Conservation (phyloP, 2,888 invertebrate genomes). For the Spodoptera littoralis region DNA sequence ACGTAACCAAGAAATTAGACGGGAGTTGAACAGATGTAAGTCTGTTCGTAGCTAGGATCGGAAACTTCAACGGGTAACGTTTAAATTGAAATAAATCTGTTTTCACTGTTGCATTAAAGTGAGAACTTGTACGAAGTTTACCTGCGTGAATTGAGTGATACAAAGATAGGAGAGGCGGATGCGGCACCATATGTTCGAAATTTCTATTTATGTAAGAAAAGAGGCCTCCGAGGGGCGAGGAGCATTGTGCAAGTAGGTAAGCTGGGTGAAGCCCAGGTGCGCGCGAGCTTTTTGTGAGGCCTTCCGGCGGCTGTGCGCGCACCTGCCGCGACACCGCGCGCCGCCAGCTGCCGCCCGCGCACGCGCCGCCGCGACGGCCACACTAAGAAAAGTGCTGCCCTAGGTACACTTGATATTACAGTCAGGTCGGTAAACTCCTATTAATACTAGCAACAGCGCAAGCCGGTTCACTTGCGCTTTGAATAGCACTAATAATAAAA, state of each 20-base stretch:
- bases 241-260: slow-evolving; percentile 83
- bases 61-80: slow-evolving; percentile 5
- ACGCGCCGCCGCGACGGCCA: slow-evolving; percentile 69
- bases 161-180: slow-evolving; percentile 45
- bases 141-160: slow-evolving; percentile 49
- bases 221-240: slow-evolving; percentile 62
- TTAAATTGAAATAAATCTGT: slow-evolving; percentile 38
- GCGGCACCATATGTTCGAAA: slow-evolving; percentile 74
- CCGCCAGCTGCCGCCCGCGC: slow-evolving; percentile 85
- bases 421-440: slow-evolving; percentile 47
- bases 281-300: slow-evolving; percentile 84
- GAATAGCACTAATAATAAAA: slow-evolving; percentile 45
- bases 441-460: slow-evolving; percentile 22
- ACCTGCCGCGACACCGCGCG: slow-evolving; percentile 71
- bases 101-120: slow-evolving; percentile 20
- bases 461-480: slow-evolving; percentile 39
- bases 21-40: slow-evolving; percentile 4
- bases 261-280: slow-evolving; percentile 81
- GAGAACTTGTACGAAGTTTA: slow-evolving; percentile 44
- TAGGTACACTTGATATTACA: slow-evolving; percentile 20
- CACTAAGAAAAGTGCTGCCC: slow-evolving; percentile 30
- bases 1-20: slow-evolving; percentile 15
- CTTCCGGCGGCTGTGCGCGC: slow-evolving; percentile 87
- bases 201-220: slow-evolving; percentile 69
- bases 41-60: slow-evolving; percentile 7